Conservation (phyloP, 2,888 invertebrate genomes). For the Nephrotoma guestfalica region DNA sequence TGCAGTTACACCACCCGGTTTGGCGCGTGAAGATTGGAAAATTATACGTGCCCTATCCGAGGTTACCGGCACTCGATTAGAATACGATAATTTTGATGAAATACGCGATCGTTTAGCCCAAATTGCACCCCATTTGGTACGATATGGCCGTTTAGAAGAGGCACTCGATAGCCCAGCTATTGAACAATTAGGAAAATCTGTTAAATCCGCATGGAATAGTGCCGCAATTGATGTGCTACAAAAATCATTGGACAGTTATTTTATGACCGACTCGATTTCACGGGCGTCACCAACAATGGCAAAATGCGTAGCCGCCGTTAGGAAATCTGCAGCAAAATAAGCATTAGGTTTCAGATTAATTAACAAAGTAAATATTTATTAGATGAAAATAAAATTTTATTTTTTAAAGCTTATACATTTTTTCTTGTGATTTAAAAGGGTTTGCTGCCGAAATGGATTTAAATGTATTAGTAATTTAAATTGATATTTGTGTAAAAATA, state of each 20-base stretch:
- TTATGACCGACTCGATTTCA: slow-evolving; percentile 93
- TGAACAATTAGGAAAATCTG: slow-evolving; percentile 46
- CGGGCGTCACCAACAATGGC: slow-evolving; percentile 98
- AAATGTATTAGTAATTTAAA: not conserved
- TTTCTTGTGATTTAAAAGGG: not conserved
- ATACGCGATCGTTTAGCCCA: slow-evolving; percentile 68
- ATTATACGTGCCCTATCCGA: slow-evolving; percentile 93
- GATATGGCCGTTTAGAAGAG: slow-evolving; percentile 69
- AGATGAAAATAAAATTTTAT: not conserved
- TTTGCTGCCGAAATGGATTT: not conserved
- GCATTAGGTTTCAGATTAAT: not conserved
- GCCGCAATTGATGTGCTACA: slow-evolving; percentile 54
- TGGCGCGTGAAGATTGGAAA: slow-evolving; percentile 96
- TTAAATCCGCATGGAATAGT: slow-evolving; percentile 37
- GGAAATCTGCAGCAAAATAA: slow-evolving; percentile 35
- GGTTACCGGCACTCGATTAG: slow-evolving; percentile 54
- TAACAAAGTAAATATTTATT: not conserved
- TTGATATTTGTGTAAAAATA: not conserved
- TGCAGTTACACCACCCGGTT: slow-evolving; percentile 82
- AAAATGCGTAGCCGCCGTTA: slow-evolving; percentile 85
- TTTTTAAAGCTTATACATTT: not conserved
- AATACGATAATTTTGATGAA: slow-evolving; percentile 78
- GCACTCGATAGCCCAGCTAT: slow-evolving; percentile 76
- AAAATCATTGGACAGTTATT: slow-evolving; percentile 68
- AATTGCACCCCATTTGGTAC: slow-evolving; percentile 76